Conservation (phyloP, 2,888 invertebrate species). For the Nephrotoma guestfalica region DNA sequence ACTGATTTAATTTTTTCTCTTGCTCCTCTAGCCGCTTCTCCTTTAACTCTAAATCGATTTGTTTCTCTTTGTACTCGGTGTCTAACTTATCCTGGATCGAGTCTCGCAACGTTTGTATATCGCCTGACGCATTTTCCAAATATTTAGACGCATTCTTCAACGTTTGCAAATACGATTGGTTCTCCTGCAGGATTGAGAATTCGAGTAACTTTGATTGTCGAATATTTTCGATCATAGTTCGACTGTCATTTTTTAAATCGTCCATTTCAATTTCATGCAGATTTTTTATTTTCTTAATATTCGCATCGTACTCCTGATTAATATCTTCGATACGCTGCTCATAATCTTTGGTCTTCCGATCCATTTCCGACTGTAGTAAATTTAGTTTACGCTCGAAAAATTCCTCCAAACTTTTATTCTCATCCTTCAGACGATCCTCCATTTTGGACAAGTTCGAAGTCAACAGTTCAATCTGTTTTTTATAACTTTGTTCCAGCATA, state of each 20-base stretch:
- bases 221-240: slow-evolving; percentile 24
- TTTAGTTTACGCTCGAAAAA: slow-evolving; percentile 23
- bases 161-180: slow-evolving; percentile 27
- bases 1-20: not conserved
- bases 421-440: slow-evolving; percentile 24
- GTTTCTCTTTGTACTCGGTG: slow-evolving; percentile 20
- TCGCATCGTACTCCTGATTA: slow-evolving; percentile 23
- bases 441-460: slow-evolving; percentile 23
- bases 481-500: slow-evolving; percentile 28
- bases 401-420: slow-evolving; percentile 20
- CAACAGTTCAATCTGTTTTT: slow-evolving; percentile 28
- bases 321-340: slow-evolving; percentile 19
- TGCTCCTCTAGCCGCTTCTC: slow-evolving; percentile 22
- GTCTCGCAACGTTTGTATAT: slow-evolving; percentile 22
- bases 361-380: slow-evolving; percentile 17
- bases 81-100: slow-evolving; percentile 23
- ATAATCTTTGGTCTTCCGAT: slow-evolving; percentile 18
- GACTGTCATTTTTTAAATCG: slow-evolving; percentile 20
- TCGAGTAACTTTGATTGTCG: slow-evolving; percentile 28
- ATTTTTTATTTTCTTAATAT: slow-evolving; percentile 22
- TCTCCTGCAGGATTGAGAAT: slow-evolving; percentile 27
- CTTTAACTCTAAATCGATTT: slow-evolving; percentile 21
- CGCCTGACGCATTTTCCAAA: slow-evolving; percentile 20
- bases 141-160: slow-evolving; percentile 26
- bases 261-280: slow-evolving; percentile 24